These are phyloP conservation scores for Toxotes jaculatrix DNA, from an alignment of 2,113 vertebrate species.

Conservation along the genomic window DNA sequence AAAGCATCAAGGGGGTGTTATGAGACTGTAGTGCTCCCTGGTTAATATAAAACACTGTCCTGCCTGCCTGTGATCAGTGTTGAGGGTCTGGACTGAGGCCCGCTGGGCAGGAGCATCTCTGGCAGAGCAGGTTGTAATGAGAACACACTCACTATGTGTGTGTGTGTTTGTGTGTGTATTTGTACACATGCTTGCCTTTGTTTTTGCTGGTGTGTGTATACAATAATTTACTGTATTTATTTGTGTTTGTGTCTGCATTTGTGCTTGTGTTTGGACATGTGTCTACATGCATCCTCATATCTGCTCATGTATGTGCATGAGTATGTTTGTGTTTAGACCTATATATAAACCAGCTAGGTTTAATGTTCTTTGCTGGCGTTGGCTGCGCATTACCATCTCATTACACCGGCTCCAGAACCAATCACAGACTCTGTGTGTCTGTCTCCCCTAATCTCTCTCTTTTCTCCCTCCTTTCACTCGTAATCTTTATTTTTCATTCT, in stretches of 20 bases:
- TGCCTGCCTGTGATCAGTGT: slow-evolving; percentile 75
- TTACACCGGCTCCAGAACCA: slow-evolving; percentile 77
- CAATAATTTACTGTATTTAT: slow-evolving; percentile 43
- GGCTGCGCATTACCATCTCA: slow-evolving; percentile 77
- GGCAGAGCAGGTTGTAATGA: slow-evolving; percentile 70
- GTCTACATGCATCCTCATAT: slow-evolving; percentile 46
- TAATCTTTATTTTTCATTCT: slow-evolving; percentile 79
- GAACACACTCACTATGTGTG: slow-evolving; percentile 55
- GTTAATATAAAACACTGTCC: slow-evolving; percentile 81
- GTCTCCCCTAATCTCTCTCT: slow-evolving; percentile 78
- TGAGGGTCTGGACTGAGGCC: slow-evolving; percentile 78
- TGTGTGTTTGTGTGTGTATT: slow-evolving; percentile 29
- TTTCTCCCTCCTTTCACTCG: slow-evolving; percentile 72
- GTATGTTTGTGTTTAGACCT: slow-evolving; percentile 70
- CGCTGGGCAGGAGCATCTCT: slow-evolving; percentile 69
- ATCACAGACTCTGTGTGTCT: slow-evolving; percentile 72
- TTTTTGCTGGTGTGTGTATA: slow-evolving; percentile 24
- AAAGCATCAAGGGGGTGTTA: slow-evolving; percentile 73
- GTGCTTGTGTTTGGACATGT: slow-evolving; percentile 37
- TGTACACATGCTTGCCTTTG: slow-evolving; percentile 42
- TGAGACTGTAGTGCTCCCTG: slow-evolving; percentile 75
- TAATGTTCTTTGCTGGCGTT: slow-evolving; percentile 69
- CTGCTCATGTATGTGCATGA: slow-evolving; percentile 45
- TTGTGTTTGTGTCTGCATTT: slow-evolving; percentile 33
- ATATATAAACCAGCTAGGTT: slow-evolving; percentile 77